Evolutionary conservation across 23 tunicate genomes (phyloP).

Genomic region (Oikopleura dioica): DNA sequence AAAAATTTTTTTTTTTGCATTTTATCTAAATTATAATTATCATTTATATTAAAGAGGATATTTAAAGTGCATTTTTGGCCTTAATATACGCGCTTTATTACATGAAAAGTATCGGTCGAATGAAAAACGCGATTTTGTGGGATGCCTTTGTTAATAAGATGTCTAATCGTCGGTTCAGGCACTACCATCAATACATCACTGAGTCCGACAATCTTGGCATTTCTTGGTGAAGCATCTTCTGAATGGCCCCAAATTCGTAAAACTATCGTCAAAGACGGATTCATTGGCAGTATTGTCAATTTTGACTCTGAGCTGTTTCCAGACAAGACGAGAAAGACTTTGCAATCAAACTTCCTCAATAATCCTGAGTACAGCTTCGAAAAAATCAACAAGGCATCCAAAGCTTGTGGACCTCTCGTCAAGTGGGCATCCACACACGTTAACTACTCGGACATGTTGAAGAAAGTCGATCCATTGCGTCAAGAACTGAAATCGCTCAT

Average conservation of each 20-base stretch:
- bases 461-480: slow-evolving; percentile 64
- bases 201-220: too few relatives aligned
- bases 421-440: slow-evolving; percentile 90
- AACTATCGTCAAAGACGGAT: slow-evolving; percentile 63
- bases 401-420: slow-evolving; percentile 82
- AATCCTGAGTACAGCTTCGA: slow-evolving; percentile 92
- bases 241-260: slow-evolving; percentile 88
- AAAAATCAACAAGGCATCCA: slow-evolving; percentile 68
- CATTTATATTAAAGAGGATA: too few relatives aligned
- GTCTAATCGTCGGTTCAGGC: too few relatives aligned
- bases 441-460: slow-evolving; percentile 85
- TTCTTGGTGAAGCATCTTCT: slow-evolving; percentile 68
- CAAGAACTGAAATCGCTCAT: slow-evolving; percentile 36
- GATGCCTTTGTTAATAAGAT: too few relatives aligned
- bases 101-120: too few relatives aligned
- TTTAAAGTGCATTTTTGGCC: too few relatives aligned
- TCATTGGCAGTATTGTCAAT: slow-evolving; percentile 72
- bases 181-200: too few relatives aligned
- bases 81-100: too few relatives aligned
- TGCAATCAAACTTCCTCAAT: slow-evolving; percentile 23
- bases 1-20: too few relatives aligned
- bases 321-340: slow-evolving; percentile 37
- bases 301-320: slow-evolving; percentile 68
- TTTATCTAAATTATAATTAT: too few relatives aligned
- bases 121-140: too few relatives aligned